Evolutionary conservation across 1,140 invertebrate genomes (phyloP).

Genomic region (Acromyrmex charruanus): DNA sequence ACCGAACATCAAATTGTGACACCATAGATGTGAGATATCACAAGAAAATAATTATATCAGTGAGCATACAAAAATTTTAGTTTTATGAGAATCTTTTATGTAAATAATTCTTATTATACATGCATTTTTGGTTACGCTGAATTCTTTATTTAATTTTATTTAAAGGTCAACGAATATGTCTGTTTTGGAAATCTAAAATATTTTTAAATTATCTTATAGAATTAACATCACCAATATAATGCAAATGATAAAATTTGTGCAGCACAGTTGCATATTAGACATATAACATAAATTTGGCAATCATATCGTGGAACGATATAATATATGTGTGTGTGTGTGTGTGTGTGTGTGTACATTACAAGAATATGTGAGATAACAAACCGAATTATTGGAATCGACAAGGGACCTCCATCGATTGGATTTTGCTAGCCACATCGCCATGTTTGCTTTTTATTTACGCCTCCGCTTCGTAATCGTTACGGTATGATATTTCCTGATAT

Average conservation of each 20-base stretch:
- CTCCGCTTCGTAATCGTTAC: constrained; percentile 52
- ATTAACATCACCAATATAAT: not conserved
- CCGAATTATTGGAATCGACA: constrained; percentile 75
- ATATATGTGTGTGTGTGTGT: not conserved
- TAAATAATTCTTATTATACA: not conserved
- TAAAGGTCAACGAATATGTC: not conserved
- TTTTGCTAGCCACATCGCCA: constrained; percentile 64
- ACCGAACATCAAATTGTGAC: constrained; percentile 25
- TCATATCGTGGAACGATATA: constrained; percentile 33
- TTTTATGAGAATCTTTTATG: not conserved
- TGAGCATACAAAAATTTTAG: not conserved
- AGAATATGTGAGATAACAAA: constrained; percentile 59
- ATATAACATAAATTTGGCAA: constrained; percentile 36
- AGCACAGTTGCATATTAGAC: constrained; percentile 11
- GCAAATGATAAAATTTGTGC: constrained; percentile 9
- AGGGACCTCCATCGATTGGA: constrained; percentile 52
- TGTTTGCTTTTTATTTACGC: constrained; percentile 74
- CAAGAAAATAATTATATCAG: constrained; percentile 6
- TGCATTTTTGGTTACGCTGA: not conserved
- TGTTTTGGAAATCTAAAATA: not conserved
- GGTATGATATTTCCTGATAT: constrained; percentile 55
- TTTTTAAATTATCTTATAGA: constrained; percentile 10
- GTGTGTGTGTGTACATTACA: constrained; percentile 18
- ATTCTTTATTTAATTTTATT: not conserved
- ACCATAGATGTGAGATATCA: not conserved